A percentile compares a stretch with the other conserved stretches of the same genome.
Conservation (phyloP, 2,797 vertebrate species). For the Danio kyathit region DNA sequence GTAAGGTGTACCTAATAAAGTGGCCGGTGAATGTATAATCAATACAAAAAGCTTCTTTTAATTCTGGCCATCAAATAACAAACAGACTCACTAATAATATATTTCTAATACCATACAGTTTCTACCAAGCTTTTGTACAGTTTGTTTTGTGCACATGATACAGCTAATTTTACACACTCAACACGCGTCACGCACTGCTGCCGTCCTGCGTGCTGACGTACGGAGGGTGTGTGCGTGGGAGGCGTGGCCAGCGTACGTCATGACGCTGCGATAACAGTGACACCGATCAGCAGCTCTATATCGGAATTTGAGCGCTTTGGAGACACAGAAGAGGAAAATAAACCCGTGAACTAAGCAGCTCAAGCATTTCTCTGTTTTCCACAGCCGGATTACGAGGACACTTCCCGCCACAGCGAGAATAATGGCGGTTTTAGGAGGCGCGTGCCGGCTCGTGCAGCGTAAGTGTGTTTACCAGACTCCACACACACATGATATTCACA, state of each 20-base stretch:
- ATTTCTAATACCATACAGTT: too few relatives aligned
- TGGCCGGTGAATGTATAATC: too few relatives aligned
- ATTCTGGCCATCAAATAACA: too few relatives aligned
- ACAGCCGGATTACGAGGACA: not conserved
- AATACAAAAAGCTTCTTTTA: too few relatives aligned
- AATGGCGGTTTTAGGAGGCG: conserved; percentile 74
- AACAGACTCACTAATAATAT: too few relatives aligned
- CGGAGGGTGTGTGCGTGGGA: not conserved
- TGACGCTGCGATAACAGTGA: not conserved
- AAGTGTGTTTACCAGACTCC: conserved; percentile 60
- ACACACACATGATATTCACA: not conserved
- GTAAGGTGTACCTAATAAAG: too few relatives aligned
- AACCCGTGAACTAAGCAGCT: not conserved
- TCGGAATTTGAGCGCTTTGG: conserved; percentile 30
- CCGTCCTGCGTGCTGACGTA: not conserved
- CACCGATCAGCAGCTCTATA: conserved; percentile 11
- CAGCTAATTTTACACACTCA: too few relatives aligned
- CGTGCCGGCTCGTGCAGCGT: conserved; percentile 72
- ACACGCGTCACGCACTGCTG: too few relatives aligned
- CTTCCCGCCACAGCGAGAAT: not conserved
- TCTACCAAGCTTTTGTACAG: too few relatives aligned
- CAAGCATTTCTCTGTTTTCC: too few relatives aligned
- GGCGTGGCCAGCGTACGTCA: conserved; percentile 1
- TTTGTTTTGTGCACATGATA: too few relatives aligned
- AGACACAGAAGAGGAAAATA: not conserved